A percentile compares a stretch with the other conserved stretches of the same genome.
Conservation (phyloP, 2,113 vertebrate species). For the Coracopsis vasa region DNA sequence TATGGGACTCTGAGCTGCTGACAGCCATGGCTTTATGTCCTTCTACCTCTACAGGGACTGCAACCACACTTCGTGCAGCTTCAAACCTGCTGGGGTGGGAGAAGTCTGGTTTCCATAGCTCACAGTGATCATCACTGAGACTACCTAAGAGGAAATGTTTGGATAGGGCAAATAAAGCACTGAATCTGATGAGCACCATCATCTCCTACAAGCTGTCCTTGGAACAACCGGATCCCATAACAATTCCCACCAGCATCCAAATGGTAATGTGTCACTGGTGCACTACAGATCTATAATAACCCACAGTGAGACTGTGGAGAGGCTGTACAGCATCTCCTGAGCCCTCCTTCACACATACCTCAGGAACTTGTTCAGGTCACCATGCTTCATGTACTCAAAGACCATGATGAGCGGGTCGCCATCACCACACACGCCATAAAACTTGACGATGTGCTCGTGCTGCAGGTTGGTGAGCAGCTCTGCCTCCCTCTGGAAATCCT, state of each 20-base stretch:
- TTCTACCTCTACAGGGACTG: neutral
- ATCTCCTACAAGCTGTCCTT: neutral
- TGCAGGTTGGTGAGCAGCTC: constrained; percentile 97
- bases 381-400: constrained; percentile 99
- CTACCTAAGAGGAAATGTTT: neutral
- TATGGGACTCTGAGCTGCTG: neutral
- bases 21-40: neutral
- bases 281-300: neutral
- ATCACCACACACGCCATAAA: constrained; percentile 94
- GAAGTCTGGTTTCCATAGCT: neutral
- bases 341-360: constrained; percentile 72
- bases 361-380: constrained; percentile 97
- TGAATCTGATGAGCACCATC: neutral
- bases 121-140: neutral
- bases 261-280: rapidly evolving
- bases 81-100: neutral
- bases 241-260: neutral
- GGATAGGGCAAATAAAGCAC: neutral
- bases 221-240: neutral
- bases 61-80: neutral
- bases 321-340: rapidly evolving
- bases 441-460: constrained; percentile 96
- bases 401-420: constrained; percentile 99
- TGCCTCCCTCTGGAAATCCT: constrained; percentile 97
- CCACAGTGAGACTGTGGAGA: rapidly evolving